A percentile compares a stretch with the other conserved stretches of the same genome.
Evolutionary conservation across 2,888 invertebrate genomes (phyloP).

Genomic region (Nomada fucata): DNA sequence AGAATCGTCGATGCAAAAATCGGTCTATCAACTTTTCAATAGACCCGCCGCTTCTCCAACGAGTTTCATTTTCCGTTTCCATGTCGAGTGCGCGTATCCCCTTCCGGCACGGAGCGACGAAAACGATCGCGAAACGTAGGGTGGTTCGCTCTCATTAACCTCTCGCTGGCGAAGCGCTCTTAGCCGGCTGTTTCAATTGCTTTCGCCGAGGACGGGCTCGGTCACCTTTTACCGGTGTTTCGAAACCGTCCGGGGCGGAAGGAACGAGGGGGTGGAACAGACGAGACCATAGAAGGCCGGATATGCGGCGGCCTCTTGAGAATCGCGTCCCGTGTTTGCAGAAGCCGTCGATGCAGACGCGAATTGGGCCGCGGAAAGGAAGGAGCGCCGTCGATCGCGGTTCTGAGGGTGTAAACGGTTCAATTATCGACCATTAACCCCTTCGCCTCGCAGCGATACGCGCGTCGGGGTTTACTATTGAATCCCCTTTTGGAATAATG

Average conservation of each 20-base stretch:
- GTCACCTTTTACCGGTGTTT: constrained; percentile 70
- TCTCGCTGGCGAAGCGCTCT: constrained; percentile 76
- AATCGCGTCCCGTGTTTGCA: constrained; percentile 70
- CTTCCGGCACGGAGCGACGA: constrained; percentile 28
- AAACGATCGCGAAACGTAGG: constrained; percentile 43
- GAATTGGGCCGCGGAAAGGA: constrained; percentile 72
- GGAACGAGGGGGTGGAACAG: constrained; percentile 7
- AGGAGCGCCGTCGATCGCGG: background rate
- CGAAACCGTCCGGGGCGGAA: constrained; percentile 4
- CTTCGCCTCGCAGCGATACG: background rate
- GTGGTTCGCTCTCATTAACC: constrained; percentile 75
- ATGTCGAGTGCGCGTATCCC: background rate
- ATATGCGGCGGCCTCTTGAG: constrained; percentile 58
- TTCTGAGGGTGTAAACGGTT: background rate
- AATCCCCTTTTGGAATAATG: no score
- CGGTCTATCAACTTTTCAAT: background rate
- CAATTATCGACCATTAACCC: background rate
- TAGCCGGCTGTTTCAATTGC: constrained; percentile 75
- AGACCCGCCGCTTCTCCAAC: background rate
- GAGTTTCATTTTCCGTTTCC: background rate
- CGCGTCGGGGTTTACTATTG: no score
- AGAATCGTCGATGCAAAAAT: background rate
- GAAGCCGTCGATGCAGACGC: constrained; percentile 68
- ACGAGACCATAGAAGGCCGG: constrained; percentile 44
- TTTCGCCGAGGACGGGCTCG: constrained; percentile 70